phyloP scores from a whole-genome alignment of 2,113 vertebrate species.

The Malaclemys terrapin region DNA sequence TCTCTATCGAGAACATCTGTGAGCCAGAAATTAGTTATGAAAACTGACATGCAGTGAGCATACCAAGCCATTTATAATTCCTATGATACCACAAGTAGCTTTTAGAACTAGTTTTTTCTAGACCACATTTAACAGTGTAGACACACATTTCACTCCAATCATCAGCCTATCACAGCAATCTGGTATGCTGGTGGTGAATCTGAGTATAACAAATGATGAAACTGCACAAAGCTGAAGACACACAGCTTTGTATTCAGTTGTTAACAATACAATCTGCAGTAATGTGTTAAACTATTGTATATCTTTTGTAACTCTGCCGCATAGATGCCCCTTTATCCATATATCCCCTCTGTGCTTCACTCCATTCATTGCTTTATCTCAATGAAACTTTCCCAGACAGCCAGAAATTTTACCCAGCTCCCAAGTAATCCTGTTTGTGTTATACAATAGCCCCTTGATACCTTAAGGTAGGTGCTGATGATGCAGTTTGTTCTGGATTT shows the following conservation, averaged over 20 bases:
- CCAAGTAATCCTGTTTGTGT: background rate
- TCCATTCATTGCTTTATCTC: background rate
- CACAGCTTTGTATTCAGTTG: background rate
- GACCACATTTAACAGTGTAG: background rate
- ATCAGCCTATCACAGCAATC: background rate
- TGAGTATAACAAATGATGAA: accelerated
- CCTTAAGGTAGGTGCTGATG: background rate
- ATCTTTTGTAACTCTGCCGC: background rate
- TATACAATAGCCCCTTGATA: background rate
- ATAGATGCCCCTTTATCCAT: background rate
- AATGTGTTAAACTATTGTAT: background rate
- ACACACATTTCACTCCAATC: background rate
- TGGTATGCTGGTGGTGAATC: background rate
- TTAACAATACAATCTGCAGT: background rate
- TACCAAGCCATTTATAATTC: background rate
- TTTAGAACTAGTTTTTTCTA: background rate
- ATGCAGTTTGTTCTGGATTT: background rate
- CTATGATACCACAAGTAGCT: background rate
- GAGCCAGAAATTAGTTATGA: background rate
- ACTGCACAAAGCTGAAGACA: background rate
- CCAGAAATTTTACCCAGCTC: background rate
- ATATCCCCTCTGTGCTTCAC: accelerated
- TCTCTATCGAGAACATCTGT: background rate
- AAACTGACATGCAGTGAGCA: background rate
- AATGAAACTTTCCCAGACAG: background rate